A percentile compares a stretch with the other conserved stretches of the same genome.
Conservation (phyloP, 2,113 vertebrate species). For the Grallaria varia region DNA sequence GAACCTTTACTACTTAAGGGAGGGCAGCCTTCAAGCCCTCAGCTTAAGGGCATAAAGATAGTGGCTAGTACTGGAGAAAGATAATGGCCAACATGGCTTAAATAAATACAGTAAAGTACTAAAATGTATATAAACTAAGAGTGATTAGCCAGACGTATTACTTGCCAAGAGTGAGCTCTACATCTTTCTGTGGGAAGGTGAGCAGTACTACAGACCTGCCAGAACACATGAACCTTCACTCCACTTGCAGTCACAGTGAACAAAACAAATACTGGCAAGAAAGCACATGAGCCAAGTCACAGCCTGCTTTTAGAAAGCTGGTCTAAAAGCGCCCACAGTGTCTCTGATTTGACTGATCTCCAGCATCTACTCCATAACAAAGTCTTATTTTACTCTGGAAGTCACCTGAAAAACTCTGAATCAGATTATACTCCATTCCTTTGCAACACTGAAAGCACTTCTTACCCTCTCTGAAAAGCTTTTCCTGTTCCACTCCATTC, state of each 20-base stretch:
- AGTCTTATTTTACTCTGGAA: background rate
- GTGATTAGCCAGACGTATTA: background rate
- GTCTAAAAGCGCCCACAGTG: background rate
- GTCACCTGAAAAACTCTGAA: background rate
- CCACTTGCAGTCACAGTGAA: background rate
- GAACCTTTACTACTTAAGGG: background rate
- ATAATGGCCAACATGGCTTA: background rate
- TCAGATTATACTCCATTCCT: background rate
- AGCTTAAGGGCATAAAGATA: background rate
- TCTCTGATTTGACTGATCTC: background rate
- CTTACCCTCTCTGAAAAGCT: background rate
- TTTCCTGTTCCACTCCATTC: background rate
- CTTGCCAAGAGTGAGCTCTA: background rate
- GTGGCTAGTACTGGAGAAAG: background rate
- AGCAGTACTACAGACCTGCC: background rate
- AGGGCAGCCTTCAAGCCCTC: background rate
- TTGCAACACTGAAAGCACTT: background rate
- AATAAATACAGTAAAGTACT: background rate
- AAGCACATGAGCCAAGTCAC: background rate
- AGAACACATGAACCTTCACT: background rate
- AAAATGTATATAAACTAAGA: background rate
- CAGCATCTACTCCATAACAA: background rate
- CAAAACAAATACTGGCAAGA: background rate
- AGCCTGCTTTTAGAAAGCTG: background rate
- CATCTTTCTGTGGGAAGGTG: background rate